Conservation (phyloP, 92 coral and sea anemone species). For the Pocillopora meandrina region DNA sequence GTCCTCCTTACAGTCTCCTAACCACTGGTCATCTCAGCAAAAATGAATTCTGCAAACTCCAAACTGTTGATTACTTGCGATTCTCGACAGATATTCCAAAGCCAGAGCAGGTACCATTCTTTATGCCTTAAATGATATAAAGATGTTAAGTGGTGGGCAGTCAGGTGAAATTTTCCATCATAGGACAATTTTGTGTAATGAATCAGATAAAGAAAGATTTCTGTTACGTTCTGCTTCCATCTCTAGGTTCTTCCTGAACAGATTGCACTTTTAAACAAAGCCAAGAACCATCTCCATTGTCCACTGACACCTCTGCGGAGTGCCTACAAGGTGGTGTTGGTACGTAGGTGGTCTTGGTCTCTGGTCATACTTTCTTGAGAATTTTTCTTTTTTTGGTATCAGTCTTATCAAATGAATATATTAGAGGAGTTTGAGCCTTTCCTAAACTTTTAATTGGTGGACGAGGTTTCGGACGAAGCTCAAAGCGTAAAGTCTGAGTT, state of each 20-base stretch:
- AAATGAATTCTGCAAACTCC: constrained; percentile 40
- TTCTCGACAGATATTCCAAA: constrained; percentile 35
- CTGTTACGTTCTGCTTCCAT: background rate
- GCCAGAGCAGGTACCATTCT: background rate
- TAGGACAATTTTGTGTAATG: background rate
- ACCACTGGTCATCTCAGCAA: constrained; percentile 35
- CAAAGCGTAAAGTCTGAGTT: no score
- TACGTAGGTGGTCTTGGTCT: constrained; percentile 9
- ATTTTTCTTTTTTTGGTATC: background rate
- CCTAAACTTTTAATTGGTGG: no score
- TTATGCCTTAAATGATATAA: no score
- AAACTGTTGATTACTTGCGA: constrained; percentile 54
- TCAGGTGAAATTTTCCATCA: no score
- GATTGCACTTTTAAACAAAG: constrained; percentile 31
- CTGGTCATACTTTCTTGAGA: background rate
- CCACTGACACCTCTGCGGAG: constrained; percentile 54
- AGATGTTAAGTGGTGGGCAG: no score
- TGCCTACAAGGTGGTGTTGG: constrained; percentile 66
- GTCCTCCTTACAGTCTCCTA: constrained; percentile 68
- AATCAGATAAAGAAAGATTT: background rate
- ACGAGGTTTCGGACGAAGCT: no score
- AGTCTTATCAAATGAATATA: no score
- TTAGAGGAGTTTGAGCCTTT: no score
- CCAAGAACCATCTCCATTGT: constrained; percentile 45
- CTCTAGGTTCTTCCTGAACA: constrained; percentile 51